phyloP scores from a whole-genome alignment of 1,140 invertebrate species.

The Cylas formicarius region DNA sequence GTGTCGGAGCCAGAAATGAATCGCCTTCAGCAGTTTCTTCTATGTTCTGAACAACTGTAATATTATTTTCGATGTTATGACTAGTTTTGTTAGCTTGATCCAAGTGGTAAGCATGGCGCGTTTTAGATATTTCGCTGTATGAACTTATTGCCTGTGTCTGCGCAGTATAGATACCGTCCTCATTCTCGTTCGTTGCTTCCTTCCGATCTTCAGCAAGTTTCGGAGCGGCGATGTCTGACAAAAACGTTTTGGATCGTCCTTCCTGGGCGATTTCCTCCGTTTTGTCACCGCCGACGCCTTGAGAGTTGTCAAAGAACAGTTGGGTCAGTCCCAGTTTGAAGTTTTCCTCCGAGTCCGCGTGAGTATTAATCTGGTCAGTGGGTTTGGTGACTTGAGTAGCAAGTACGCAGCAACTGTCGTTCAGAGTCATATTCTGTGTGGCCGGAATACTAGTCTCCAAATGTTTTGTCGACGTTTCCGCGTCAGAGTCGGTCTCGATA shows the following conservation, averaged over 20 bases:
- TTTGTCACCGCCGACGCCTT: background rate
- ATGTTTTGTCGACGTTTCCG: conserved; percentile 8
- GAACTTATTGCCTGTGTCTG: conserved; percentile 18
- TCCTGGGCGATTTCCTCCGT: background rate
- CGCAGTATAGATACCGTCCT: conserved; percentile 9
- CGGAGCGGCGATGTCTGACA: no score
- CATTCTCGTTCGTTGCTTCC: conserved; percentile 3
- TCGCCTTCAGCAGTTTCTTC: conserved; percentile 1
- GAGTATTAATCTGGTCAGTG: conserved; percentile 8
- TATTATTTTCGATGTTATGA: conserved; percentile 1
- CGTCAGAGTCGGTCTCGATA: conserved; percentile 14
- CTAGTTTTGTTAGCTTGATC: no score
- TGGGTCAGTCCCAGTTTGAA: conserved; percentile 27
- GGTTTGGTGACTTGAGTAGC: conserved; percentile 22
- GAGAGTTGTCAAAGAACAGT: conserved; percentile 17
- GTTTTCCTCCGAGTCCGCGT: conserved; percentile 16
- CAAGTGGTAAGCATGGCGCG: no score
- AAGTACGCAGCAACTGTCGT: conserved; percentile 25
- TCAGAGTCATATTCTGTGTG: conserved; percentile 14
- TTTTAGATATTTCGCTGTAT: no score
- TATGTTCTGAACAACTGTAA: no score
- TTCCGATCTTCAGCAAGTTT: background rate
- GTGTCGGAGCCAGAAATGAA: conserved; percentile 11
- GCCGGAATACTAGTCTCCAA: conserved; percentile 11
- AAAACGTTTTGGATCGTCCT: no score